Evolutionary conservation across 2,888 invertebrate species (phyloP).

Genomic region (Metacarcinus magister): DNA sequence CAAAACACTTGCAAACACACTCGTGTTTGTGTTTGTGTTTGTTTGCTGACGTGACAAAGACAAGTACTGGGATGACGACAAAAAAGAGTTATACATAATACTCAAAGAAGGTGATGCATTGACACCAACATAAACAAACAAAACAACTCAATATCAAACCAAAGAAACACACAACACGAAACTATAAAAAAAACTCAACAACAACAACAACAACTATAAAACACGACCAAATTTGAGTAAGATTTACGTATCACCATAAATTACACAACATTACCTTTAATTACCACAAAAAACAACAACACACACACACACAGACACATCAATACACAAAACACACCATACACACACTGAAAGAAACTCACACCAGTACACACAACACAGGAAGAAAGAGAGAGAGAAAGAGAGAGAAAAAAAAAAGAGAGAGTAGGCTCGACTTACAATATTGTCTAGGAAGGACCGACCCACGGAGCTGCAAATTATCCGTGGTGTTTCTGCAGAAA

Average conservation of each 20-base stretch:
- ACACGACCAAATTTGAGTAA: not conserved
- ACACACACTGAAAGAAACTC: no score
- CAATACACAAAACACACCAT: not conserved
- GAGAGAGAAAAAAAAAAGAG: not conserved
- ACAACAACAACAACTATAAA: not conserved
- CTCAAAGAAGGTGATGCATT: no score
- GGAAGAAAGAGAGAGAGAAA: not conserved
- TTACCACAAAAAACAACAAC: not conserved
- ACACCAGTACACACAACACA: not conserved
- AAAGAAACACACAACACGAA: no score
- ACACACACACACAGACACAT: not conserved
- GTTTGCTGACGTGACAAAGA: no score
- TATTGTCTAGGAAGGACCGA: not conserved
- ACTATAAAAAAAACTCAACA: not conserved
- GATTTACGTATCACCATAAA: not conserved
- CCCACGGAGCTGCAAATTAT: slow-evolving; percentile 71
- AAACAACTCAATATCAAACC: no score
- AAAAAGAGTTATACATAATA: no score
- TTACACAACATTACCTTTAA: not conserved
- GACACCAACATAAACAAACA: no score
- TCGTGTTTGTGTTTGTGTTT: no score
- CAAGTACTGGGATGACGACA: no score
- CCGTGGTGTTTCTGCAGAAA: slow-evolving; percentile 73
- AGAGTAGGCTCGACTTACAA: not conserved
- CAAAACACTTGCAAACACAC: not conserved